Conservation (phyloP, 2,888 invertebrate species). For the Thereva unica region DNA sequence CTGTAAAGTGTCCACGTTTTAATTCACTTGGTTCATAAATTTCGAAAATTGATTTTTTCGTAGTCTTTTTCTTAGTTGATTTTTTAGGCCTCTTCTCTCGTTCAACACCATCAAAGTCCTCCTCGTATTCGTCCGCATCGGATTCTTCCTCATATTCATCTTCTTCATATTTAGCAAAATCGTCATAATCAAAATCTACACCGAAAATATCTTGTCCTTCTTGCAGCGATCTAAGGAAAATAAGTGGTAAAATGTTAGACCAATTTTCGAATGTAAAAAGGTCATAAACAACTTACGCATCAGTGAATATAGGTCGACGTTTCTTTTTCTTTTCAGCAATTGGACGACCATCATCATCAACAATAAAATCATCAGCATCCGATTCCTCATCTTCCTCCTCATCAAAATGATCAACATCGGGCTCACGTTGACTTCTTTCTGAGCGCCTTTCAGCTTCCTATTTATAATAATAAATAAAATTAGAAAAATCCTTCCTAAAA, state of each 20-base stretch:
- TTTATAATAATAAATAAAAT: conserved; percentile 9
- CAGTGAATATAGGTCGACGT: conserved; percentile 79
- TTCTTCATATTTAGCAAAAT: conserved; percentile 84
- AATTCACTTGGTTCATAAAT: conserved; percentile 97
- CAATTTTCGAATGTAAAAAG: not conserved
- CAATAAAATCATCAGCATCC: conserved; percentile 95
- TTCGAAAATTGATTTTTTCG: conserved; percentile 86
- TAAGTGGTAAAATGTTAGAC: not conserved
- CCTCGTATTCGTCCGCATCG: conserved; percentile 81
- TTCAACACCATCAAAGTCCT: conserved; percentile 73
- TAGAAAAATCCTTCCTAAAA: not conserved
- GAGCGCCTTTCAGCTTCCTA: conserved; percentile 76
- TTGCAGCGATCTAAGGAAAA: conserved; percentile 73
- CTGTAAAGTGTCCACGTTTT: conserved; percentile 94
- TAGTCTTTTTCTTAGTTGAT: conserved; percentile 73
- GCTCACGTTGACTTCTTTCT: conserved; percentile 68
- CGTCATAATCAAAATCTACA: conserved; percentile 96
- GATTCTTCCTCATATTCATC: conserved; percentile 77
- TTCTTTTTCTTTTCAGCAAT: conserved; percentile 81
- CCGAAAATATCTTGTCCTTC: conserved; percentile 99
- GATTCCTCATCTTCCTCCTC: conserved; percentile 82
- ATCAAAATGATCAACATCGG: conserved; percentile 70
- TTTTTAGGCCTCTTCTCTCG: conserved; percentile 73
- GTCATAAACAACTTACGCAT: conserved; percentile 70
- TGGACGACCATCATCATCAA: conserved; percentile 91